A percentile compares a stretch with the other conserved stretches of the same genome.
Conservation (phyloP, 2,888 invertebrate species). For the Agriopis leucophaearia region DNA sequence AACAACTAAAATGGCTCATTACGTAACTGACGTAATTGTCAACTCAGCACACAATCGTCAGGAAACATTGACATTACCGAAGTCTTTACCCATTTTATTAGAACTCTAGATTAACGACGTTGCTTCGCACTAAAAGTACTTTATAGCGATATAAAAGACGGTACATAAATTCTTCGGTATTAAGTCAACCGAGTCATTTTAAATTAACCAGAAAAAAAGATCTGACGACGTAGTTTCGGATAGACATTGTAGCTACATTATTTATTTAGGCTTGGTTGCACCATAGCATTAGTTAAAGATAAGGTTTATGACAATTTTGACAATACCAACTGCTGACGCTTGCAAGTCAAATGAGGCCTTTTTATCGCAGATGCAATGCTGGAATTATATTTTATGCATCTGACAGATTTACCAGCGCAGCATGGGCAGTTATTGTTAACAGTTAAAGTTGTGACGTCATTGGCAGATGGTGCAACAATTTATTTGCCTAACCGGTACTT, state of each 20-base stretch:
- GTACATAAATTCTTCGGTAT: constrained; percentile 73
- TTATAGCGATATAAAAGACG: constrained; percentile 78
- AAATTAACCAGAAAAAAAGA: constrained; percentile 80
- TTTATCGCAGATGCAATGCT: too few relatives aligned
- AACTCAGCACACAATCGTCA: constrained; percentile 34
- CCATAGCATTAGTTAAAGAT: too few relatives aligned
- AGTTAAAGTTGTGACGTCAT: too few relatives aligned
- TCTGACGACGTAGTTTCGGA: constrained; percentile 48
- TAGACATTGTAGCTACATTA: constrained; percentile 20
- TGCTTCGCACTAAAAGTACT: constrained; percentile 74
- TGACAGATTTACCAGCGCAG: too few relatives aligned
- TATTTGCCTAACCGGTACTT: too few relatives aligned
- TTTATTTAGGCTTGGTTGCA: too few relatives aligned
- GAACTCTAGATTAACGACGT: constrained; percentile 75
- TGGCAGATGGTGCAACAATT: too few relatives aligned
- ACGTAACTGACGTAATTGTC: constrained; percentile 26
- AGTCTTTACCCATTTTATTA: constrained; percentile 67
- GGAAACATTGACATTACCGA: constrained; percentile 48
- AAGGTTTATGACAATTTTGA: too few relatives aligned
- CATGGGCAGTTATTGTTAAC: too few relatives aligned
- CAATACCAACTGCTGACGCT: too few relatives aligned
- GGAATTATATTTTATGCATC: too few relatives aligned
- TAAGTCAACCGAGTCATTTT: constrained; percentile 72
- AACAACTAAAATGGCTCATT: constrained; percentile 2
- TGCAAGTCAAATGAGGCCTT: too few relatives aligned